Evolutionary conservation across 2,113 vertebrate species (phyloP).

Genomic region (Oryzias javanicus): DNA sequence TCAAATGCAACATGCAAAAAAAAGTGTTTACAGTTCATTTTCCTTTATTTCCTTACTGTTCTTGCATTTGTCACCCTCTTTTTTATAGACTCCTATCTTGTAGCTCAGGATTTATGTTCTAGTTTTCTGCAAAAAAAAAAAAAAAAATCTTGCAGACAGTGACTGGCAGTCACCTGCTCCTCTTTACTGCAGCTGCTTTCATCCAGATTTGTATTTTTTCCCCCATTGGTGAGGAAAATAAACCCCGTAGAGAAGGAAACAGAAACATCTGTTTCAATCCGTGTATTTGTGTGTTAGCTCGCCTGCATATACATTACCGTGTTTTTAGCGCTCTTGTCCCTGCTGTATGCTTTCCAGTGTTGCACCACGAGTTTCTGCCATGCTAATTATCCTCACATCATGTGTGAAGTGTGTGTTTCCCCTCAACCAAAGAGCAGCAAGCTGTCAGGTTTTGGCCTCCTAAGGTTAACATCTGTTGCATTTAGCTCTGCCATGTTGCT

Average conservation of each 20-base stretch:
- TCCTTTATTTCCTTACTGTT: not conserved
- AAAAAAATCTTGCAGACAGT: not conserved
- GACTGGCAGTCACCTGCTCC: not conserved
- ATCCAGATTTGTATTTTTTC: not conserved
- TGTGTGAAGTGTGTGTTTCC: constrained; percentile 34
- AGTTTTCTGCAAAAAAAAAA: not conserved
- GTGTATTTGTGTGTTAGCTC: constrained; percentile 6
- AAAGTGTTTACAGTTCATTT: not conserved
- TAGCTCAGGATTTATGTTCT: not conserved
- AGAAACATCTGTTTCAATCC: constrained; percentile 26
- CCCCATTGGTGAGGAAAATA: not conserved
- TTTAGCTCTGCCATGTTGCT: constrained; percentile 57
- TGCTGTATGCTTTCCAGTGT: constrained; percentile 20
- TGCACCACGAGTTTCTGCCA: constrained; percentile 4
- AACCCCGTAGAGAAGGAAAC: constrained; percentile 10
- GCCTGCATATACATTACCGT: constrained; percentile 1
- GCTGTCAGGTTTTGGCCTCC: constrained; percentile 89
- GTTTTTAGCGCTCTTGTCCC: constrained; percentile 14
- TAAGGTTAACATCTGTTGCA: constrained; percentile 89
- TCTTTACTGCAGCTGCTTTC: not conserved
- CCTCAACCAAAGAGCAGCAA: constrained; percentile 81
- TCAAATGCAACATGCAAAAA: not conserved
- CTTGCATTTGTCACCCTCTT: not conserved
- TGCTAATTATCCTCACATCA: constrained; percentile 29
- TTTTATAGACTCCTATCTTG: not conserved